Conservation (phyloP, 2,797 vertebrate genomes). For the Salarias fasciatus region DNA sequence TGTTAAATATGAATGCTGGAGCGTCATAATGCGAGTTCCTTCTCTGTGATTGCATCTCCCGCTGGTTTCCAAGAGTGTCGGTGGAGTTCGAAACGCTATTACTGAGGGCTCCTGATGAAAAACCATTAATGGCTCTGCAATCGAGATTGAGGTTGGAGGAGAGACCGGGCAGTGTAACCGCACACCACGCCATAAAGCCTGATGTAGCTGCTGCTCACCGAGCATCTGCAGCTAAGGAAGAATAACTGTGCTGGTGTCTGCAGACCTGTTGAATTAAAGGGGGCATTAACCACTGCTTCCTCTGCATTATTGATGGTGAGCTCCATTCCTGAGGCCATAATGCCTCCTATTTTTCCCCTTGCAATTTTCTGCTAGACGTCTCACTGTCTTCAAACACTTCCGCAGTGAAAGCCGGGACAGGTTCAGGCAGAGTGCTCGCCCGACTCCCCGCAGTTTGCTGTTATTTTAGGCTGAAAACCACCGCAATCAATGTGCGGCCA, state of each 20-base stretch:
- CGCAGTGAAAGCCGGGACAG: constrained; percentile 35
- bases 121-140: constrained; percentile 67
- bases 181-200: constrained; percentile 73
- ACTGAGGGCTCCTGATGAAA: constrained; percentile 67
- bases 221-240: constrained; percentile 60
- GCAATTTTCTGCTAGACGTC: constrained; percentile 71
- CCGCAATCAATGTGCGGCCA: constrained; percentile 46
- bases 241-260: constrained; percentile 69
- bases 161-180: constrained; percentile 47
- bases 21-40: constrained; percentile 46
- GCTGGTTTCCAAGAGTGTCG: constrained; percentile 34
- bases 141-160: constrained; percentile 61
- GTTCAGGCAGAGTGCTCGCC: constrained; percentile 65
- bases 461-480: constrained; percentile 65
- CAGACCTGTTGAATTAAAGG: constrained; percentile 82
- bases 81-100: constrained; percentile 74
- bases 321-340: constrained; percentile 73
- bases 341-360: constrained; percentile 66
- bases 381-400: constrained; percentile 72
- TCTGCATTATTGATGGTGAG: constrained; percentile 79
- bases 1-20: too few species aligned
- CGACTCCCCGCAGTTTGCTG: constrained; percentile 53
- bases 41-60: constrained; percentile 43
- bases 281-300: constrained; percentile 76
- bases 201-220: constrained; percentile 67